Base-by-base conservation (phyloP, 2,888 invertebrate genomes). In the Galeopsomyia nigrocyanea region DNA sequence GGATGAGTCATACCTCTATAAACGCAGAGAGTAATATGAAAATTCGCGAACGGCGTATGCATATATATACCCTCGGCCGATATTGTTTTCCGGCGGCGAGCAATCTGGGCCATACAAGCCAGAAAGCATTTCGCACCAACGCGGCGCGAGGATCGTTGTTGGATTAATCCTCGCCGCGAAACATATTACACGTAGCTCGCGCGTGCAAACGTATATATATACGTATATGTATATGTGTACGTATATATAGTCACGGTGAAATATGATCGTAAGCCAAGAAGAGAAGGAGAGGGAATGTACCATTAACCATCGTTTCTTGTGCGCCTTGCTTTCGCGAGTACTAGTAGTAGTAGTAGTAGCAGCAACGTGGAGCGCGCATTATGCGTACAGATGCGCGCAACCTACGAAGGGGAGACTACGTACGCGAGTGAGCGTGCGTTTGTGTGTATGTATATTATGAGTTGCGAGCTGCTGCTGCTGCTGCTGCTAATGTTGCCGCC, bases 81-180 rank as follows among this genome's bases (percentile, higher is more conserved):
- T 71, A 60, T 61, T 65, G 60, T 66, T 71, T 71, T 61, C 46
- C 64, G 39, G 50, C 49, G 50, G 16, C 22, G 21, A 16, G 50
- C 21, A 63, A 69, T 69, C 69, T 56, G 57, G 26, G 49, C 58
- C 51, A 49, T 14, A 16, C 10, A 21, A 26, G 51, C 26, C 51
- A 51, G 51, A 60, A 57, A 39, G 10, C 39, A 39, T 39, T 39
- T 39, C 13, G 10, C 39, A 39, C 39, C 39, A 7, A 10, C 1
- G 62, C 21, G 31, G 16, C 13, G 22, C 10, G 51, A 66, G 57
- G 63, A 63, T 69, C 63, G 69, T 63, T 39, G 39, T 39, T 69
- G 62, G 69, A 58, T 69, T 69, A 69, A 69, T 57, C 69, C 57
- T 63, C 68, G 13, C 39, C 39, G 61, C 22, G 61, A 61, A 47